phyloP scores from a whole-genome alignment of 2,888 invertebrate genomes.

The Automeris io region DNA sequence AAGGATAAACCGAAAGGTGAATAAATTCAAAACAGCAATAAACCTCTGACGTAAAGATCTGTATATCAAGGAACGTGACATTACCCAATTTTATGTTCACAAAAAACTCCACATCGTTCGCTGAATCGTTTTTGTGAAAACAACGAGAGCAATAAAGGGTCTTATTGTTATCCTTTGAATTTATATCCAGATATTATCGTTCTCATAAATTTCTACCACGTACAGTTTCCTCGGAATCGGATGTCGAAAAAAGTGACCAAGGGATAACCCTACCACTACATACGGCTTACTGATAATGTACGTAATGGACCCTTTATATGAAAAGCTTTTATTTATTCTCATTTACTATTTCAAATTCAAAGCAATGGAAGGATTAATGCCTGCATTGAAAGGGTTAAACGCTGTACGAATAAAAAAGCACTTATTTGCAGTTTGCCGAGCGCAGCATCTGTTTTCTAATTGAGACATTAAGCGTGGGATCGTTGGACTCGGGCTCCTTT shows the following conservation, averaged over 20 bases:
- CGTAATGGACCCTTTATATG: conserved; percentile 24
- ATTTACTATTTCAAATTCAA: neutral
- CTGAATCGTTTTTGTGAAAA: conserved; percentile 71
- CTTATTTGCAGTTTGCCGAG: conserved; percentile 44
- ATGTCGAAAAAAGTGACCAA: conserved; percentile 58
- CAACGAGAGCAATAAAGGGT: conserved; percentile 71
- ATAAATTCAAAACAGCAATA: conserved; percentile 37
- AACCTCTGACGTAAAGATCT: conserved; percentile 46
- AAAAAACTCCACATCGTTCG: conserved; percentile 54
- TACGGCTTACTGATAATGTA: conserved; percentile 33
- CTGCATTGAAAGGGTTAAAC: conserved; percentile 11
- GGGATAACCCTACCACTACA: conserved; percentile 37
- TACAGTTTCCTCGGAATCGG: conserved; percentile 56
- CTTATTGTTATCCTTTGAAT: conserved; percentile 75
- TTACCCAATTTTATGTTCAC: conserved; percentile 61
- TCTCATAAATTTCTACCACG: conserved; percentile 65
- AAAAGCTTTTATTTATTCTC: conserved; percentile 1
- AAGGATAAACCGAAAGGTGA: conserved; percentile 14
- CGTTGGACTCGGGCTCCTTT: conserved; percentile 55
- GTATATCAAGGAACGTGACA: conserved; percentile 59
- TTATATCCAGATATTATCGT: conserved; percentile 74
- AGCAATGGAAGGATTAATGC: neutral
- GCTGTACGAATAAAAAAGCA: conserved; percentile 44
- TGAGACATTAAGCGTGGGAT: conserved; percentile 65
- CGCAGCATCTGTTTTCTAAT: conserved; percentile 64